phyloP scores from a whole-genome alignment of 2,797 vertebrate genomes.

The Gastrophryne carolinensis region DNA sequence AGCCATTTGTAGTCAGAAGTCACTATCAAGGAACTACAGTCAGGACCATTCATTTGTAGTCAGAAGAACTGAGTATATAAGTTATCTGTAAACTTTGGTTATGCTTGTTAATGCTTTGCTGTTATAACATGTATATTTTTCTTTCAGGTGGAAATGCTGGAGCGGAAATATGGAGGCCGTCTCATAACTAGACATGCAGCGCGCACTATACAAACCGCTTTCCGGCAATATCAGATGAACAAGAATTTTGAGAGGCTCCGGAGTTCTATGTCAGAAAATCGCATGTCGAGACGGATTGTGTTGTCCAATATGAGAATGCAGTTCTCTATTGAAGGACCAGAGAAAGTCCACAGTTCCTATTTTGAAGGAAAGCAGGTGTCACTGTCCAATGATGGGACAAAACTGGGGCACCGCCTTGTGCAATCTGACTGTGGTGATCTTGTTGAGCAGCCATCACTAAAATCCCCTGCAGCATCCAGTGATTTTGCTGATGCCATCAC shows the following conservation, averaged over 20 bases:
- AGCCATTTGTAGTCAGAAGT: no score
- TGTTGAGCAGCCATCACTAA: slow-evolving; percentile 73
- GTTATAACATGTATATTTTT: not conserved
- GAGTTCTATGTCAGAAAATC: slow-evolving; percentile 98
- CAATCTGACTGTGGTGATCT: slow-evolving; percentile 79
- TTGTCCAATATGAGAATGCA: slow-evolving; percentile 99
- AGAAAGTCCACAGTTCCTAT: slow-evolving; percentile 96
- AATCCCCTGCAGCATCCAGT: slow-evolving; percentile 77
- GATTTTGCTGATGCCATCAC: slow-evolving; percentile 93
- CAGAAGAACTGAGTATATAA: not conserved
- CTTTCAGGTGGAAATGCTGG: slow-evolving; percentile 95
- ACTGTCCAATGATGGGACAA: slow-evolving; percentile 76
- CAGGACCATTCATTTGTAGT: not conserved
- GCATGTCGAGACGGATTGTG: slow-evolving; percentile 95
- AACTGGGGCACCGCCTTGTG: slow-evolving; percentile 74
- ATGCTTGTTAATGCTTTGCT: not conserved
- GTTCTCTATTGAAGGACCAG: slow-evolving; percentile 98
- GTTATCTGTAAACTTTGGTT: not conserved
- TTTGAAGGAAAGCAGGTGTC: slow-evolving; percentile 95
- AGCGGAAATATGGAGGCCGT: slow-evolving; percentile 97
- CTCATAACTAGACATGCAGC: slow-evolving; percentile 96
- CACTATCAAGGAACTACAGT: no score
- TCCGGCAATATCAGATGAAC: slow-evolving; percentile 99
- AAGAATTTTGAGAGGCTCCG: slow-evolving; percentile 96
- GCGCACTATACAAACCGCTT: slow-evolving; percentile 95